phyloP scores from a whole-genome alignment of 2,113 vertebrate species.

The Arenaria interpres region DNA sequence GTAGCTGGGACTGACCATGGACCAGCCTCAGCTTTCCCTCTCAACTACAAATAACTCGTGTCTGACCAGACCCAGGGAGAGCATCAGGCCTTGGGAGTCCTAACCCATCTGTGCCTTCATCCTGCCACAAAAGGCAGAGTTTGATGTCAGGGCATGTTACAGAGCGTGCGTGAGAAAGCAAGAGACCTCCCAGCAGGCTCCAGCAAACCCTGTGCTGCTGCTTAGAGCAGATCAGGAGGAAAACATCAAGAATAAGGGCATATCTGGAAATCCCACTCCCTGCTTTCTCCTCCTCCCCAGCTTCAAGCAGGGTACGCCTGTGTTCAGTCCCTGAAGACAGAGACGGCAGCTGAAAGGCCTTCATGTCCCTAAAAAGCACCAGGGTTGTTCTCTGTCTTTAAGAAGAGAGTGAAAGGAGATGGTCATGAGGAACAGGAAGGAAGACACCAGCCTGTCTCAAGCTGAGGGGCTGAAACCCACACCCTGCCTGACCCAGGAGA shows the following conservation, averaged over 20 bases:
- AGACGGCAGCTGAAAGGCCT: not conserved
- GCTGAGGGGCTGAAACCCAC: not conserved
- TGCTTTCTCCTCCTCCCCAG: not conserved
- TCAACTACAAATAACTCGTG: not conserved
- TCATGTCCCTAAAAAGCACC: not conserved
- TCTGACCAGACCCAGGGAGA: not conserved
- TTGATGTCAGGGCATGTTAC: accelerated
- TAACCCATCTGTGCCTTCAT: not conserved
- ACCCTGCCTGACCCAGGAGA: not conserved
- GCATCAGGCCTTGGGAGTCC: not conserved
- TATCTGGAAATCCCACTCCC: not conserved
- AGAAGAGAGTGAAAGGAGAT: not conserved
- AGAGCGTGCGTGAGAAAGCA: not conserved
- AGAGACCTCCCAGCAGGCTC: not conserved
- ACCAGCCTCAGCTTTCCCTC: not conserved
- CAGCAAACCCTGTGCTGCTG: not conserved
- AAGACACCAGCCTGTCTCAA: not conserved
- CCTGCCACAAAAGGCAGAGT: not conserved
- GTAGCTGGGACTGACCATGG: not conserved
- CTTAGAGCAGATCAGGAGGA: not conserved
- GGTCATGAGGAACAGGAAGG: not conserved
- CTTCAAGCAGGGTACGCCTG: not conserved
- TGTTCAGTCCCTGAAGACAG: not conserved
- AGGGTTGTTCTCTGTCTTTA: not conserved
- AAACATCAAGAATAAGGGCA: not conserved